These are phyloP conservation scores for Mugil cephalus DNA, from an alignment of 2,113 vertebrate species.

Conservation along the genomic window DNA sequence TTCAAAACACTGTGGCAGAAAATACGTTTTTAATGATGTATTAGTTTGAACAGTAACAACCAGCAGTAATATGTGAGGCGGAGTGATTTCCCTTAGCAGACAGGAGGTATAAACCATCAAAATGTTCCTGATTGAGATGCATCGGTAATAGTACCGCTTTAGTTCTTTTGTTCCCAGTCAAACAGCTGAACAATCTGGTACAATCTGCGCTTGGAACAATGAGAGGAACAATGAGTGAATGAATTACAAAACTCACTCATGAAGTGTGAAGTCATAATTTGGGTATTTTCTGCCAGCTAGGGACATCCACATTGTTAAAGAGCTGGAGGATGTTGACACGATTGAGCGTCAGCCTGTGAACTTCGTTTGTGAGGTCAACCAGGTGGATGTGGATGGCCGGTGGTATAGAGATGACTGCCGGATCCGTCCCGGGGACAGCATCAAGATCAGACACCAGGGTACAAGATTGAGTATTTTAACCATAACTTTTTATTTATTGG, in stretches of 20 bases:
- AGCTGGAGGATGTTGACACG: constrained; percentile 89
- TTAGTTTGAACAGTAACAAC: no score
- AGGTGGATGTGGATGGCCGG: constrained; percentile 89
- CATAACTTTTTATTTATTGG: not conserved
- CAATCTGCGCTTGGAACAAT: not conserved
- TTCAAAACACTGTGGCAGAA: no score
- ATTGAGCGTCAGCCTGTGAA: constrained; percentile 87
- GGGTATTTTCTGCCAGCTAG: constrained; percentile 82
- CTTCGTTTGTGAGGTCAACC: constrained; percentile 92
- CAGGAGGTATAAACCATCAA: no score
- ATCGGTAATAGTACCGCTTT: no score
- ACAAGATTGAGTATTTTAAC: constrained; percentile 20
- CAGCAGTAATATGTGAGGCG: no score
- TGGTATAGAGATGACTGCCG: constrained; percentile 91
- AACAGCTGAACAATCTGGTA: no score
- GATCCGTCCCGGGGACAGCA: constrained; percentile 87
- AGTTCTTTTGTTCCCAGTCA: no score
- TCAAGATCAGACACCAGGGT: constrained; percentile 92
- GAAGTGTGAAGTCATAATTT: constrained; percentile 12
- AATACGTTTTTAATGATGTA: no score
- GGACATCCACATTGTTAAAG: constrained; percentile 87
- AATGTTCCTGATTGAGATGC: no score
- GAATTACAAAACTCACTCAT: not conserved
- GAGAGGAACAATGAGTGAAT: not conserved
- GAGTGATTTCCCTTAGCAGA: no score